A percentile compares a stretch with the other conserved stretches of the same genome.
Evolutionary conservation across 2,113 vertebrate genomes (phyloP).

Genomic region (Chionis minor): DNA sequence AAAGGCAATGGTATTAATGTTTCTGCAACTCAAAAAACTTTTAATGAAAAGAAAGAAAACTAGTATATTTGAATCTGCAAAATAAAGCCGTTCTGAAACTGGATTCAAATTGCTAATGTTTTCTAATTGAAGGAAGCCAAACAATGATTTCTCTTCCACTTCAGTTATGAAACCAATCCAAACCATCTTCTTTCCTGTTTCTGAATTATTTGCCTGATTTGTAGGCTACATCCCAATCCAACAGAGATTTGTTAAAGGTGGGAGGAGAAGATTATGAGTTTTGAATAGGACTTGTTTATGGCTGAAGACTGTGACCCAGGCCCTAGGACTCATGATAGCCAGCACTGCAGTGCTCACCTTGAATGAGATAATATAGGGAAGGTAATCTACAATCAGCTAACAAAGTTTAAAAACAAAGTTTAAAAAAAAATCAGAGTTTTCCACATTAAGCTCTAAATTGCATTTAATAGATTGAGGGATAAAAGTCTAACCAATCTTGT

Average conservation of each 20-base stretch:
- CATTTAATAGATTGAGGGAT: not conserved
- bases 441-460: not conserved
- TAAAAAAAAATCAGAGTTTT: not conserved
- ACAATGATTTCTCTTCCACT: not conserved
- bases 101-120: not conserved
- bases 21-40: not conserved
- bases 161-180: not conserved
- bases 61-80: not conserved
- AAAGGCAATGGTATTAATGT: not conserved
- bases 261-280: not conserved
- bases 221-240: not conserved
- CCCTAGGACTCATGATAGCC: not conserved
- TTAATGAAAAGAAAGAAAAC: not conserved
- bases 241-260: not conserved
- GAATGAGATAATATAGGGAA: not conserved
- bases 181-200: not conserved
- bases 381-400: not conserved
- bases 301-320: not conserved
- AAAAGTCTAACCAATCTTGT: not conserved
- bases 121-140: not conserved
- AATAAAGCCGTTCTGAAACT: not conserved
- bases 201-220: not conserved
- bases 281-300: not conserved
- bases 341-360: not conserved
- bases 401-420: not conserved